These are phyloP conservation scores for Yponomeuta evonymella DNA, from an alignment of 2,888 invertebrate genomes.

Conservation along the genomic window DNA sequence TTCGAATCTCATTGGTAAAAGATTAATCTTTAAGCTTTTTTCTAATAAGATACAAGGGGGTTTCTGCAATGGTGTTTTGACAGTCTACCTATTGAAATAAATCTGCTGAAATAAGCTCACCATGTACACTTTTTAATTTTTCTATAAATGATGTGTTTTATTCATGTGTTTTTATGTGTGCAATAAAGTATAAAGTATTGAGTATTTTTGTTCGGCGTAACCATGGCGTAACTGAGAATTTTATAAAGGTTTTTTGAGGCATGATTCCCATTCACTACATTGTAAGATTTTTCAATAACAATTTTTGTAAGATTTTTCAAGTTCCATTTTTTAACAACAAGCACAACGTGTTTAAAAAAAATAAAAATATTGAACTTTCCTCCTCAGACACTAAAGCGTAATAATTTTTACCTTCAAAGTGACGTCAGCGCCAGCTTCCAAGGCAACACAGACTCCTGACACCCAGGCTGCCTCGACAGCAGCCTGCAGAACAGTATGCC, in stretches of 20 bases:
- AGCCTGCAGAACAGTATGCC: slow-evolving; percentile 70
- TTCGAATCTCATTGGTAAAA: too few relatives aligned
- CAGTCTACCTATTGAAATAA: slow-evolving; percentile 34
- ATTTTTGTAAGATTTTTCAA: too few relatives aligned
- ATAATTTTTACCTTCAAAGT: slow-evolving; percentile 46
- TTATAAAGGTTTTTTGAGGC: slow-evolving; percentile 42
- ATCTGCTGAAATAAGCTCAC: too few relatives aligned
- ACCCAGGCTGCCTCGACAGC: slow-evolving; percentile 71
- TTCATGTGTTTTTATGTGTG: too few relatives aligned
- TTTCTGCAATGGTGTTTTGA: slow-evolving; percentile 65
- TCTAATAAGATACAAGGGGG: slow-evolving; percentile 43
- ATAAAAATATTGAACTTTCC: too few relatives aligned
- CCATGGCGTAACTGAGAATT: slow-evolving; percentile 51
- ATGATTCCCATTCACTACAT: too few relatives aligned
- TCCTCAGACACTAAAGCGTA: too few relatives aligned
- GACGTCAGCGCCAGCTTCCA: slow-evolving; percentile 72
- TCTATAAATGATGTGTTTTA: too few relatives aligned
- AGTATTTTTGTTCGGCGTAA: slow-evolving; percentile 56
- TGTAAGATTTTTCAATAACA: too few relatives aligned
- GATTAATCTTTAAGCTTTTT: too few relatives aligned
- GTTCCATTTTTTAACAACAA: too few relatives aligned
- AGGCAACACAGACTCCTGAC: slow-evolving; percentile 65
- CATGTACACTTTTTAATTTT: too few relatives aligned
- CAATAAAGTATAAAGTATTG: slow-evolving; percentile 31
- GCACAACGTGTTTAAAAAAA: not conserved